Evolutionary conservation across 2,888 invertebrate species (phyloP), one percentile per base, ranked within the genome.

Genomic region (Philonicus albiceps): DNA sequence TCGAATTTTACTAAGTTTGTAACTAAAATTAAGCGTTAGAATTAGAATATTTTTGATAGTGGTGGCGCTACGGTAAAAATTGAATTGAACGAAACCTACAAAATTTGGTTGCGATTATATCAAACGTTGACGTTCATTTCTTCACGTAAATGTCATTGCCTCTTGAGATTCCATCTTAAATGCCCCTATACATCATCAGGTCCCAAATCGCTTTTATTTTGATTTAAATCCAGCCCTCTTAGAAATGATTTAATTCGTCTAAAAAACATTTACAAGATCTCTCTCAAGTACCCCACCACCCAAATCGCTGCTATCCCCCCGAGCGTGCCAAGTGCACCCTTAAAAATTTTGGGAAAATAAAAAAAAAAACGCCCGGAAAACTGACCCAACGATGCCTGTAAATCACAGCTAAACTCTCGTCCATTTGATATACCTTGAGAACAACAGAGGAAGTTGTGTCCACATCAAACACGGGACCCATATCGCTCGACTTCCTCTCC

Each of bases 391-490:
- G 80, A 27, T 80, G 27, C 31, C 80, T 30, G 27, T 49, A 43
- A 49, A 80, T 80, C 49, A 49, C 27, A 53, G 49, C 80, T 53
- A 49, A 80, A 80, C 27, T 64, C 40, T 37, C 40, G 37, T 74
- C 43, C 85, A 73, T 85, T 73, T 75, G 40, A 49, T 85, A 49
- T 55, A 74, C 37, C 74, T 74, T 74, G 64, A 64, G 64, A 64
- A 64, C 64, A 64, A 64, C 64, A 22, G 64, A 64, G 64, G 64
- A 64, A 64, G 64, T 64, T 64, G 64, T 64, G 64, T 64, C 64
- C 64, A 64, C 64, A 64, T 64, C 64, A 64, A 64, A 64, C 64
- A 64, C 64, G 64, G 64, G 64, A 27, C 64, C 64, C 64, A 74
- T 31, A 85, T 73, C 73, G 43, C 19, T 43, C 72, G 22, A 64